These are phyloP conservation scores for Cheilosia scutellata DNA, from an alignment of 2,888 invertebrate genomes.

Conservation along the genomic window DNA sequence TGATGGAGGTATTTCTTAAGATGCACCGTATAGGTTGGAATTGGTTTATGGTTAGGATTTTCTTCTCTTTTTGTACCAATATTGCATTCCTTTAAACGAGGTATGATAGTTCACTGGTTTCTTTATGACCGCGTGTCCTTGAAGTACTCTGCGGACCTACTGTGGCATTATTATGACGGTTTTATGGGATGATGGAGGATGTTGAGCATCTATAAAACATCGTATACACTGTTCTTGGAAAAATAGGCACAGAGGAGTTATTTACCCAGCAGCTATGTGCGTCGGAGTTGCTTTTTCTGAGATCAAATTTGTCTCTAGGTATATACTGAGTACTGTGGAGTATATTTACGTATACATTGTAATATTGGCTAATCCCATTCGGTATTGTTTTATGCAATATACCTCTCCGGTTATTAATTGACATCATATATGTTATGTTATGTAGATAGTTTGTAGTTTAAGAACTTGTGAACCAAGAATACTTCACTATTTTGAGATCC, in stretches of 20 bases:
- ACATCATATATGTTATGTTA: no score
- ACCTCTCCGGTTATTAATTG: no score
- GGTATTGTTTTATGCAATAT: no score
- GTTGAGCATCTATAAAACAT: slow-evolving; percentile 53
- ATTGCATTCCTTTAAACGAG: slow-evolving; percentile 12
- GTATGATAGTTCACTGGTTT: slow-evolving; percentile 41
- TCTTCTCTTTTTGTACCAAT: not conserved
- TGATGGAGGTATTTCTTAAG: slow-evolving; percentile 16
- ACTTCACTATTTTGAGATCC: no score
- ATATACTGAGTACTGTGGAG: no score
- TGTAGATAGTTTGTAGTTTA: no score
- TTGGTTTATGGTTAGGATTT: slow-evolving; percentile 39
- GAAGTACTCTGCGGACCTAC: slow-evolving; percentile 23
- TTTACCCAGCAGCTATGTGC: slow-evolving; percentile 28
- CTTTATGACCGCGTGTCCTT: slow-evolving; percentile 70
- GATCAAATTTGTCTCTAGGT: not conserved
- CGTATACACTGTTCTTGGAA: slow-evolving; percentile 7
- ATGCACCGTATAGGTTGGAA: slow-evolving; percentile 13
- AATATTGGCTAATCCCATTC: not conserved
- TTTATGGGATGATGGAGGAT: slow-evolving; percentile 52
- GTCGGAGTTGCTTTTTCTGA: not conserved
- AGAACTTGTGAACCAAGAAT: not conserved
- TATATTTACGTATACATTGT: no score
- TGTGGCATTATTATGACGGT: slow-evolving; percentile 57
- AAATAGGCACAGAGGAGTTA: slow-evolving; percentile 40